Percentiles rank a stretch among this genome's conserved stretches.
phyloP scores from a whole-genome alignment of 2,113 vertebrate genomes.

The Jacana jacana region DNA sequence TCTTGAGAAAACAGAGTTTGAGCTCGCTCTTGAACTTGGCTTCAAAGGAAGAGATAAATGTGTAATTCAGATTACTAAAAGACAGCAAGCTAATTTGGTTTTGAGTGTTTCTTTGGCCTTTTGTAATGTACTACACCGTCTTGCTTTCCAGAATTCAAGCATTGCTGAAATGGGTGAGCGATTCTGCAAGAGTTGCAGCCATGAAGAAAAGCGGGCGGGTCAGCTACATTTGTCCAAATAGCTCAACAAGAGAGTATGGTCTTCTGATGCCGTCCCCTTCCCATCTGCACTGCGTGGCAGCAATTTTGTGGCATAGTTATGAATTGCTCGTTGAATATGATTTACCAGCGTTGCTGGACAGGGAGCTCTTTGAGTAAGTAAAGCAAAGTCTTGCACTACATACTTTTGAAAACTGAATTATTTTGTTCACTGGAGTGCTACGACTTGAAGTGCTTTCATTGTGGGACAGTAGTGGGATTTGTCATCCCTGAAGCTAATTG shows the following conservation, averaged over 20 bases:
- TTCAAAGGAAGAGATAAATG: background rate
- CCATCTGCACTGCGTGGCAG: conserved; percentile 95
- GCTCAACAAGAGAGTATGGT: conserved; percentile 88
- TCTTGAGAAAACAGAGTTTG: background rate
- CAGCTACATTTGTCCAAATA: conserved; percentile 76
- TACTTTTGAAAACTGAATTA: background rate
- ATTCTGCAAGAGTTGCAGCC: conserved; percentile 91
- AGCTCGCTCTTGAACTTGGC: background rate
- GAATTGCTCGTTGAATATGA: conserved; percentile 96
- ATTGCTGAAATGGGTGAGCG: conserved; percentile 95
- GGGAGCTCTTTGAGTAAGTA: conserved; percentile 97
- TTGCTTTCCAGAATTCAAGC: conserved; percentile 90
- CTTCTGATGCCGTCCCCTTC: conserved; percentile 98
- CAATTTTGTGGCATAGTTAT: conserved; percentile 97
- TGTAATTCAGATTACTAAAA: background rate
- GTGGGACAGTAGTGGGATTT: background rate
- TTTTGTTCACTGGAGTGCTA: background rate
- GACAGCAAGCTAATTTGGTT: background rate
- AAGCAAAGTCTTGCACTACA: accelerated
- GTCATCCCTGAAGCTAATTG: background rate
- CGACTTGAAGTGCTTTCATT: background rate
- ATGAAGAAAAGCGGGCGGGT: conserved; percentile 85
- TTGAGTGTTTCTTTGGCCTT: background rate
- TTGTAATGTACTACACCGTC: background rate
- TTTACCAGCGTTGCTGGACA: conserved; percentile 89